These are phyloP conservation scores for Taenioides sp. DNA, from an alignment of 2,797 vertebrate genomes.

Conservation along the genomic window DNA sequence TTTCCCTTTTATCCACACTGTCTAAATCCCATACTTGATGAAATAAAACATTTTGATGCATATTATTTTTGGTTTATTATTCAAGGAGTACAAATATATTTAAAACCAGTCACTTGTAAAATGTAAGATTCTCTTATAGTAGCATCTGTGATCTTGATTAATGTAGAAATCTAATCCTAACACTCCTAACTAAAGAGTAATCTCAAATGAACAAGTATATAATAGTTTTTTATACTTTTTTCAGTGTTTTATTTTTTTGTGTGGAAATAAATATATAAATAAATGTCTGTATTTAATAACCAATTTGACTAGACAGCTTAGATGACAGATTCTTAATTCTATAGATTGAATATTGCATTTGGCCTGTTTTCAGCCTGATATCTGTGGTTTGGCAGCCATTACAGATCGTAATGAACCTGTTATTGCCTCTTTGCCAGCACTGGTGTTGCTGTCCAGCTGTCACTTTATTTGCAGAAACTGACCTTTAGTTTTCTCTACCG, in stretches of 20 bases:
- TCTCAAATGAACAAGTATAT: no score
- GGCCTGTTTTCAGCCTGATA: constrained; percentile 52
- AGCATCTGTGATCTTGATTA: no score
- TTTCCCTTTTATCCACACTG: no score
- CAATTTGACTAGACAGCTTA: not conserved
- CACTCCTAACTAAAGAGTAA: no score
- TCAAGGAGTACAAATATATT: not conserved
- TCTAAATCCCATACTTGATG: no score
- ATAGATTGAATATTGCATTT: constrained; percentile 18
- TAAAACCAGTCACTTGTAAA: not conserved
- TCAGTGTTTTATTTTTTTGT: not conserved
- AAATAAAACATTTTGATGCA: no score
- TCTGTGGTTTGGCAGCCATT: constrained; percentile 70
- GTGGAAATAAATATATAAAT: not conserved
- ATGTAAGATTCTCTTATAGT: no score
- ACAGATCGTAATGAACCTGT: constrained; percentile 66
- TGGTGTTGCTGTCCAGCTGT: constrained; percentile 62
- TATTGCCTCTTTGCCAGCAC: constrained; percentile 58
- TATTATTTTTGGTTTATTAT: no score
- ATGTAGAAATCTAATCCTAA: no score
- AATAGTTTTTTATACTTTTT: no score
- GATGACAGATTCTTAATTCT: not conserved
- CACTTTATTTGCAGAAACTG: constrained; percentile 48
- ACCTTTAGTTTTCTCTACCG: constrained; percentile 23
- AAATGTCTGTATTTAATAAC: not conserved